Percentiles rank a stretch among this genome's conserved stretches.
Conservation (phyloP, 2,113 vertebrate species). For the Tamias sibiricus region DNA sequence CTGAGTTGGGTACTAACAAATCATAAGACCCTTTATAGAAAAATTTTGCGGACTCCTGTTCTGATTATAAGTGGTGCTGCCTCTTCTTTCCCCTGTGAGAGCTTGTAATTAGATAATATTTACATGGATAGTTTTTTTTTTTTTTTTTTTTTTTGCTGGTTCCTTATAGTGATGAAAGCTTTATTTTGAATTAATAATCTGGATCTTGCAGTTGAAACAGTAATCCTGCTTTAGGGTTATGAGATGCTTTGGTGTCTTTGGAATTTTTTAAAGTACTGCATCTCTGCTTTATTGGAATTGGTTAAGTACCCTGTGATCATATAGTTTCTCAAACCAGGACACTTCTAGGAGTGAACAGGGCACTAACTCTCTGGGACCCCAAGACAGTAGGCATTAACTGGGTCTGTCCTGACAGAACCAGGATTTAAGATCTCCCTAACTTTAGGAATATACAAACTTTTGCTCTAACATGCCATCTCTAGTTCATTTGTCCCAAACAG, state of each 20-base stretch:
- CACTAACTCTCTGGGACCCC: neutral
- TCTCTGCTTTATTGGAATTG: neutral
- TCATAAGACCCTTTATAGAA: neutral
- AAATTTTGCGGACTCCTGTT: neutral
- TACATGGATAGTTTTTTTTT: neutral
- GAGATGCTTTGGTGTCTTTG: neutral
- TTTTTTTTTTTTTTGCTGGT: neutral
- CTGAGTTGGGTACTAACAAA: neutral
- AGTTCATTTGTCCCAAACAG: neutral
- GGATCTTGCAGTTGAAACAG: neutral
- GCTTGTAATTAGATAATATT: neutral
- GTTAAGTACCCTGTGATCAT: neutral
- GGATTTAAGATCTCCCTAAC: neutral
- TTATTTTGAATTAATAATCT: conserved; percentile 35
- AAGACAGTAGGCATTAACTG: neutral
- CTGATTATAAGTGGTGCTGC: neutral
- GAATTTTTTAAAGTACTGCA: neutral
- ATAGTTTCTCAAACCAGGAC: neutral
- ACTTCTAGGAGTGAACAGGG: neutral
- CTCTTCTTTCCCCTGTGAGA: neutral
- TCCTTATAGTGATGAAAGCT: neutral
- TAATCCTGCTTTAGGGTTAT: neutral
- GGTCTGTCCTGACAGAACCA: neutral
- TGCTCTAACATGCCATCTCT: neutral
- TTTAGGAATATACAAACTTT: neutral